These are phyloP conservation scores for Geotrypetes seraphini DNA, from an alignment of 2,797 vertebrate species.

Conservation along the genomic window DNA sequence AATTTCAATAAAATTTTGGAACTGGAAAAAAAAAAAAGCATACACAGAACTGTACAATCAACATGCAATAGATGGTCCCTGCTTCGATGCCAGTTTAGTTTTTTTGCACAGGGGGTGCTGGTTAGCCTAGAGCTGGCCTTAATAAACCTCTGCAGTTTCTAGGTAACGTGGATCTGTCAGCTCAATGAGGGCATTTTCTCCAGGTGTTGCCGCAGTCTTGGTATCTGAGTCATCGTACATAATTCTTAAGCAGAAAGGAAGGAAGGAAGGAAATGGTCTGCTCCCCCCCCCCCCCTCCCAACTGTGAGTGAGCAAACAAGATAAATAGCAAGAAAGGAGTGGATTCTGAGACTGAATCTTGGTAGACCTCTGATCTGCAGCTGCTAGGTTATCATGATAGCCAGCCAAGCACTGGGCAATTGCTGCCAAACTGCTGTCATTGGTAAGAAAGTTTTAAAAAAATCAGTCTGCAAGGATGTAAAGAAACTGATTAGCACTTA, in stretches of 20 bases:
- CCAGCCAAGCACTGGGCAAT: neutral
- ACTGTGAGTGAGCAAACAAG: neutral
- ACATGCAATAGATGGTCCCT: too few species aligned
- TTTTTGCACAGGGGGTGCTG: too few species aligned
- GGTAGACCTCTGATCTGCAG: neutral
- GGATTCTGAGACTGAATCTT: neutral
- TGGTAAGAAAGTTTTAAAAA: slow-evolving; percentile 6
- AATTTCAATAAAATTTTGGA: too few species aligned
- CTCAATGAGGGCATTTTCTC: neutral
- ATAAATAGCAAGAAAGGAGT: neutral
- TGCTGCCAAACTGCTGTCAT: slow-evolving; percentile 6
- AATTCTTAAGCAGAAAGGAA: neutral
- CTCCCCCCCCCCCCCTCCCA: accelerated
- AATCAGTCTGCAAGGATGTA: too few species aligned
- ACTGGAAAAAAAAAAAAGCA: too few species aligned
- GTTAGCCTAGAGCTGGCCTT: too few species aligned
- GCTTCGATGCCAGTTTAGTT: too few species aligned
- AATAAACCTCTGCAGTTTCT: too few species aligned
- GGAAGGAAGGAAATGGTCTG: neutral
- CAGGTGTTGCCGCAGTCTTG: neutral
- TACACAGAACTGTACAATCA: too few species aligned
- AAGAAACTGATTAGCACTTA: too few species aligned
- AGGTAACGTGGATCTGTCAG: too few species aligned
- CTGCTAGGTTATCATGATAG: neutral
- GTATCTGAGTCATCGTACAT: neutral